Evolutionary conservation across 2,113 vertebrate genomes (phyloP).

Genomic region (Gracilinanus agilis): DNA sequence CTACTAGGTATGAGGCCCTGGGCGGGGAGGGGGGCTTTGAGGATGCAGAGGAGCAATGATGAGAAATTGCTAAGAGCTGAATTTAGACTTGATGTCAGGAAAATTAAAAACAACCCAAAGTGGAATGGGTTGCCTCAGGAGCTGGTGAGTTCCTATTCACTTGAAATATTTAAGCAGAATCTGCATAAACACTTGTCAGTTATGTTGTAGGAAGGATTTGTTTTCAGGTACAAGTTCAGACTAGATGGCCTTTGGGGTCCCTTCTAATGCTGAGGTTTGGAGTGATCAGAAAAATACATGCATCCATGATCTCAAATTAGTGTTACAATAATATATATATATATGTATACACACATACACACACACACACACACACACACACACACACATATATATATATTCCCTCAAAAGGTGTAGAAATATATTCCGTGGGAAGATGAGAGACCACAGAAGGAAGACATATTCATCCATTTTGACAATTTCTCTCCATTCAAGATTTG

Average conservation of each 20-base stretch:
- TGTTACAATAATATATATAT: background rate
- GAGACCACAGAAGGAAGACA: background rate
- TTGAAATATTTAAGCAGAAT: background rate
- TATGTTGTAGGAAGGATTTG: background rate
- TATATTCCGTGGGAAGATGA: background rate
- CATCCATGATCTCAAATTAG: background rate
- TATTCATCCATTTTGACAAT: background rate
- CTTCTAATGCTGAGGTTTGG: background rate
- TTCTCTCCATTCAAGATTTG: background rate
- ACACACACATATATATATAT: too few species aligned
- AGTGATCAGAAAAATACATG: background rate
- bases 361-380: too few species aligned
- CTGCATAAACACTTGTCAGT: background rate
- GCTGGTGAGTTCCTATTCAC: background rate
- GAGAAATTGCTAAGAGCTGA: background rate
- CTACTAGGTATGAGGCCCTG: background rate
- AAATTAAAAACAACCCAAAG: background rate
- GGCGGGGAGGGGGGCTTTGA: background rate
- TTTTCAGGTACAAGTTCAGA: background rate
- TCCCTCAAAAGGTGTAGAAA: background rate
- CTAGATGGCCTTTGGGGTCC: background rate
- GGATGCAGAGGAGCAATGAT: background rate
- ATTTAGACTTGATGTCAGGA: background rate
- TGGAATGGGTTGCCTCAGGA: background rate
- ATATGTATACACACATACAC: too few species aligned